Base-by-base conservation (phyloP, 2,113 vertebrate species). In the Coryphaenoides rupestris region DNA sequence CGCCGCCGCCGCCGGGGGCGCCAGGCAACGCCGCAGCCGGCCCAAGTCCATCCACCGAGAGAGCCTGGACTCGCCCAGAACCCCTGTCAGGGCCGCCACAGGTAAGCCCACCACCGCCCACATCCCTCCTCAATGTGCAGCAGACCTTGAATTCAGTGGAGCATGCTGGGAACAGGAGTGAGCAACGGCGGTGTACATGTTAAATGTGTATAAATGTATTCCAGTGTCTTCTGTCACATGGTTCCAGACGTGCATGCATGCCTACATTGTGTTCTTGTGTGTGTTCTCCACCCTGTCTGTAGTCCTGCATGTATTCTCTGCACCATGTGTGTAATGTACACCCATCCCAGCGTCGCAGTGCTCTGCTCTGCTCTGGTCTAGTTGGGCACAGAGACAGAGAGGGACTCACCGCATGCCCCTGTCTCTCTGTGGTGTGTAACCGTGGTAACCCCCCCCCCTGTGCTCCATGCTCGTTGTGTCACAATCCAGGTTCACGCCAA, bases 11-110 rank as follows among this genome's bases (percentile, higher is more conserved):
- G 24, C 89, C 2, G 10, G 54, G 0, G 82, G 79, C 10, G 76
- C 88, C 73, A 95, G 93, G 76, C 92, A 93, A 63, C 95, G 93
- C 77, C 94, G 94, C 54, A 89, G 89, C 54, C 89, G 97, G n/a
- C 96, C 97, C 19, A 98, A 96, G 66, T 98, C 96, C 24, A 93
- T 96, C 72, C 95, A 98, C 70, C 92, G 96, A 19, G 96, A 98
- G 75, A 93, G 74, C 57, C 69, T 94, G 24, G 96, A 97, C 65
- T 95, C 93, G 23, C 96, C 96, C 33, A 96, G 91, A 84, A 96
- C 95, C 0, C 95, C 95, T 17, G 49, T 92, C 72, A 94, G 91
- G 85, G 94, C 92, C 67, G 90, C 94, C 69, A 92, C 95, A 96
- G 97, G 97, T 99, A 95, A 90, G 80, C 47, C 3, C 14, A 14